Base-by-base conservation (phyloP, 1,140 invertebrate species). In the Bombus terrestris region DNA sequence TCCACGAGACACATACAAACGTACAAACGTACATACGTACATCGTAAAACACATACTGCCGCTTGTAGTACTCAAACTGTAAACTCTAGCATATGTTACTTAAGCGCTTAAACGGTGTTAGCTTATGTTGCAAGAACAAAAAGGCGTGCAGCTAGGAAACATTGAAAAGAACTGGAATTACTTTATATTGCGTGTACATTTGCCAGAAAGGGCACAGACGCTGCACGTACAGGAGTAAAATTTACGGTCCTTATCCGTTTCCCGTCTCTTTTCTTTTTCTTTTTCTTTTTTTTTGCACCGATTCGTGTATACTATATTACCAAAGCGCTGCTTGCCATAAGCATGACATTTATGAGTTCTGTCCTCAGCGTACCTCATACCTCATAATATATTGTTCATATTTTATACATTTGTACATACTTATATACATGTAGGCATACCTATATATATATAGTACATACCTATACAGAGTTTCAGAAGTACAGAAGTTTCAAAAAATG, bases 91-190 rank as follows among this genome's bases (percentile, higher is more conserved):
- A 75, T 82, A 74, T 82, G 71, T 82, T 75, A n/a, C 81, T 75
- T 28, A 41, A 75, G 47, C 71, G n/a, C 32, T 82, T 75, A 74
- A 62, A 75, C 71, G 32, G 15, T n/a, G 39, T 28, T n/a, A 15
- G 71, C 37, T 75, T 47, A 22, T 41, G 28, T 47, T n/a, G 71
- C 32, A 28, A 73, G 57, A 47, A 82, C 71, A 75, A 75, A 82
- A 82, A 59, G 39, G 18, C 18, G 69, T 15, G 22, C 32, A 62
- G 53, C 62, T 43, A 25, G 62, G 81, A 37, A 57, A 82, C 57
- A 47, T 82, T 82, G 80, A 81, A 82, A 74, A 72, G 69, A n/a
- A 81, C n/a, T 64, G 53, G 39, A 47, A 47, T 53, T 75, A 82
- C 81, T 75, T 82, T 75, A 47, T 47, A 64, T 75, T 5, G 57